These are phyloP conservation scores for Cebidichthys violaceus DNA, from an alignment of 2,113 vertebrate species.

Conservation along the genomic window DNA sequence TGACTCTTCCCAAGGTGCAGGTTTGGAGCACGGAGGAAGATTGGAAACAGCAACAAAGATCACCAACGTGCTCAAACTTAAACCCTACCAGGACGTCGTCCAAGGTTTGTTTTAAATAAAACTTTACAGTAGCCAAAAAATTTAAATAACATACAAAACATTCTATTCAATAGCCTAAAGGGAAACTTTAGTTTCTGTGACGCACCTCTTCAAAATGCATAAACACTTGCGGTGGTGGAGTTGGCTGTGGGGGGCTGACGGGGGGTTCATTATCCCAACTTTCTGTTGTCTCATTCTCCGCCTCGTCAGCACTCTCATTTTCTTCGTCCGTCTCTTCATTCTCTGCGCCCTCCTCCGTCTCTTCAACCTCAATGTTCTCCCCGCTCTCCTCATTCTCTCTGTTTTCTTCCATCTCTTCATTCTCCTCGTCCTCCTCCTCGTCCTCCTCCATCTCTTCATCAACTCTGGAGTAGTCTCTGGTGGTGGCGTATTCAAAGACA, in stretches of 20 bases:
- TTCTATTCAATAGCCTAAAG: not conserved
- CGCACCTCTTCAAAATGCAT: constrained; percentile 52
- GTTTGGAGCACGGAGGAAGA: no score
- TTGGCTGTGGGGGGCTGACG: no score
- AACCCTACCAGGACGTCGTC: not conserved
- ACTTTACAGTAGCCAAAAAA: not conserved
- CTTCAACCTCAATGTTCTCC: not conserved
- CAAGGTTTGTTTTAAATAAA: not conserved
- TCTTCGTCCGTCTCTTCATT: not conserved
- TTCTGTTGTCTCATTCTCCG: not conserved
- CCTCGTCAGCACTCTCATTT: not conserved
- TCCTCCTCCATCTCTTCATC: not conserved
- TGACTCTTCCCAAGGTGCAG: no score
- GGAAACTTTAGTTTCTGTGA: not conserved
- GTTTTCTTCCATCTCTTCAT: accelerated
- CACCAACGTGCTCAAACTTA: not conserved
- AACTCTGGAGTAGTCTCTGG: not conserved
- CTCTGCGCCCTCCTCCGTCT: not conserved
- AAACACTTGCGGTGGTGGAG: not conserved
- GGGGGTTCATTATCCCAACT: no score
- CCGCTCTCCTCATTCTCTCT: not conserved
- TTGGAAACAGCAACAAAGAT: not conserved
- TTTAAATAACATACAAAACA: not conserved
- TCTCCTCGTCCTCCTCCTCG: no score
- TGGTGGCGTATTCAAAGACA: constrained; percentile 47